Evolutionary conservation across 2,113 vertebrate genomes (phyloP), one percentile per base, ranked within the genome.

Genomic region (Kryptolebias marmoratus): DNA sequence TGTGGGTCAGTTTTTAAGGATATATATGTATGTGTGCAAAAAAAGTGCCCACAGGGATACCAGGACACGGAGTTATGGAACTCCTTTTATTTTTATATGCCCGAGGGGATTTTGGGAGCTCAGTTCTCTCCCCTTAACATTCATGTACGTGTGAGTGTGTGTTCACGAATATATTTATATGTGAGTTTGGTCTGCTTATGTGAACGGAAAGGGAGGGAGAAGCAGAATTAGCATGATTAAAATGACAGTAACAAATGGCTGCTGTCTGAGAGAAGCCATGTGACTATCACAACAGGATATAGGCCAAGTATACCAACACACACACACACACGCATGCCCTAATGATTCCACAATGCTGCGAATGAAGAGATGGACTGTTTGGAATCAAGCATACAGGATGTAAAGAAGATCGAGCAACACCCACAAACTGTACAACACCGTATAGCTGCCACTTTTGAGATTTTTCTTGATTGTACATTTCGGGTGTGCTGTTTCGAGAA

Each of bases 171-270:
- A 64, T 63, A 28, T 68, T 30, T 64, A 72, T 71, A 52, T 56
- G 28, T 4, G 47, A 50, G 53, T 68, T 39, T 32, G 63, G 55
- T 64, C 47, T 31, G 31, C 60, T 75, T 56, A 67, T 42, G 27
- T 36, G 71, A 60, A 45, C 18, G 22, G 32, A 59, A 3, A 52
- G 47, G 62, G 64, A 64, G 67, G 13, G 30, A 50, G 69, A 18
- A 75, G 64, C 79, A 81, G 89, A 85, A 92, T 91, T 91, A 89
- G 85, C 81, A 88, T 93, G 93, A 92, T 93, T 91, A 92, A 92
- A 93, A 90, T 71, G 86, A 88, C 89, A 86, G 91, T 90, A 88
- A 91, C 87, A 91, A 93, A 92, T 84, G 89, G 79, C 83, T 91
- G 81, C 75, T 74, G 85, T 90, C 86, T 89, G 77, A 4, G 67